Percentiles rank a stretch among this genome's conserved stretches.
Evolutionary conservation across 2,888 invertebrate genomes (phyloP).

Genomic region (Trichogramma dendrolimi): DNA sequence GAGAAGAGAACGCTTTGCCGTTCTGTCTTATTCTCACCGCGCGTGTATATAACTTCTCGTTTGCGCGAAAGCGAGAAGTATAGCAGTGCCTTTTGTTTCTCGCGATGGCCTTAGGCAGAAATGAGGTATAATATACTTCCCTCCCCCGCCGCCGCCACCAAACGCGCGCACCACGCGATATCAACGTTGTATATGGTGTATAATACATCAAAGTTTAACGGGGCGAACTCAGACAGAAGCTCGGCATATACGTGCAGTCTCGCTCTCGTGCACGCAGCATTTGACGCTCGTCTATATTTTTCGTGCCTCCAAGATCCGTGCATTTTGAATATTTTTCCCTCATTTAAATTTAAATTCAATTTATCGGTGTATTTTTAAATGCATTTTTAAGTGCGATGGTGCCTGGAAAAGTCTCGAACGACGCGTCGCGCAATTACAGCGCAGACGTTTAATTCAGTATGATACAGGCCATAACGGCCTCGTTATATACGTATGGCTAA

Average conservation of each 20-base stretch:
- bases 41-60: conserved; percentile 36
- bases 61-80: conserved; percentile 27
- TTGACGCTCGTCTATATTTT: too few relatives aligned
- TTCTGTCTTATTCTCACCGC: too few relatives aligned
- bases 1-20: conserved; percentile 24
- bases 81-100: conserved; percentile 33
- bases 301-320: too few relatives aligned
- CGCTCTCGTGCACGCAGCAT: too few relatives aligned
- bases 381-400: neutral
- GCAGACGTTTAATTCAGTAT: too few relatives aligned
- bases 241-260: too few relatives aligned
- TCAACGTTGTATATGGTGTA: conserved; percentile 23
- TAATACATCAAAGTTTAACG: conserved; percentile 42
- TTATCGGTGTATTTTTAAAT: neutral
- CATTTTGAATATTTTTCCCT: too few relatives aligned
- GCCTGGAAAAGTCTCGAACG: neutral
- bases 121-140: too few relatives aligned
- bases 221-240: conserved; percentile 13
- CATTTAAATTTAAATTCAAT: too few relatives aligned
- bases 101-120: conserved; percentile 24
- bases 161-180: conserved; percentile 2
- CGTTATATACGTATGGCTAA: neutral
- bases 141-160: neutral
- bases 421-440: too few relatives aligned
- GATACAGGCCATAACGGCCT: neutral